Base-by-base conservation (phyloP, 1,140 invertebrate species). In the Penaeus indicus region DNA sequence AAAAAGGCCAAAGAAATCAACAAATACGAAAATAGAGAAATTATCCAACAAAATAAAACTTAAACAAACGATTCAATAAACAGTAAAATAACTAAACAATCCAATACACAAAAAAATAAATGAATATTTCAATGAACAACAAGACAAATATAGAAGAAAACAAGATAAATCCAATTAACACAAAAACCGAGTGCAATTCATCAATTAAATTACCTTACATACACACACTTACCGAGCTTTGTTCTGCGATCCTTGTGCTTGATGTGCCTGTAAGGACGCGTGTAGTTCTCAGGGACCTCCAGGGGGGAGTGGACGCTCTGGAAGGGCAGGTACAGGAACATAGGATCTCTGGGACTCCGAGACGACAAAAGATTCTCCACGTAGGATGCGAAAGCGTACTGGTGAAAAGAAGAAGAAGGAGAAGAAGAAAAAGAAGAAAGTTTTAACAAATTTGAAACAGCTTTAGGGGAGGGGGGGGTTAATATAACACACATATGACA, bases 271-370 rank as follows among this genome's bases (percentile, higher is more conserved):
- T 93, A 94, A 38, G 90, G 91, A 10, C 92, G 88, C 78, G 91
- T 89, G 89, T 93, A 93, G 18, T 90, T 78, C 8, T 92, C 72
- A 7, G 92, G 92, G 19, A 93, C 93, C 90, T 93, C 90, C 13
- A 93, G 90, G 19, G 92, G 92, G 86, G 92, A 91, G 90, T 94
- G 94, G n/a, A 94, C 94, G 82, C 93, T 92, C 91, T 94, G 94
- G 88, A 93, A 93, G 25, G 94, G 92, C 75, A 94, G 90, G 90
- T 93, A 94, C 81, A 94, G 91, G 90, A 94, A 94, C 85, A 94
- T 91, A 0, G 94, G 94, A 89, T 93, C 91, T 11, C 91, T 69
- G 0, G 80, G 69, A 75, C 88, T 85, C 25, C 92, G 91, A 1
- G 25, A 67, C 27, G 60, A n/a, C 63, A 90, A 84, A 92, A 91